phyloP scores from a whole-genome alignment of 2,113 vertebrate species.

The Tylochromis polylepis region DNA sequence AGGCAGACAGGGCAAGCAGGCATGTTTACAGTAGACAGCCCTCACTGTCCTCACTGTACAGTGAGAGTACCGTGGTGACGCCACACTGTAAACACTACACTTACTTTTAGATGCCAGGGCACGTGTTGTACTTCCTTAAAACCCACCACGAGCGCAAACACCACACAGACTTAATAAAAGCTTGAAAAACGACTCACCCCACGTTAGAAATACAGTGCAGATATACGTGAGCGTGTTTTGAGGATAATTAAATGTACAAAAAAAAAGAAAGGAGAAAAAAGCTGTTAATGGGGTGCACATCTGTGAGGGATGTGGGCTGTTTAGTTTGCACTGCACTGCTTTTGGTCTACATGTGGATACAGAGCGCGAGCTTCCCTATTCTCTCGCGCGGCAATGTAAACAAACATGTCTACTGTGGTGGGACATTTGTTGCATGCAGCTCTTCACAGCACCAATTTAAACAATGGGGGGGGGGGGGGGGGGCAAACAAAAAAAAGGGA shows the following conservation, averaged over 20 bases:
- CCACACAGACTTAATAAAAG: neutral
- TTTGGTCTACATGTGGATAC: slow-evolving; percentile 23
- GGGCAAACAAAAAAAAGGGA: too few relatives aligned
- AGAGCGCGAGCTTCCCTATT: slow-evolving; percentile 21
- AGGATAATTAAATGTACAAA: neutral
- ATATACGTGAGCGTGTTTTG: neutral
- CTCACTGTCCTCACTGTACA: neutral
- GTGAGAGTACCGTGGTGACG: neutral
- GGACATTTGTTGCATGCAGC: slow-evolving; percentile 57
- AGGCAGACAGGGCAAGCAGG: neutral
- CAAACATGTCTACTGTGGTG: slow-evolving; percentile 57
- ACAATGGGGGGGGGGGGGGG: neutral
- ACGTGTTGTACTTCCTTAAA: slow-evolving; percentile 48
- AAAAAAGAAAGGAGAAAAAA: neutral
- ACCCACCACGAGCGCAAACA: neutral
- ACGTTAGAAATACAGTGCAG: neutral
- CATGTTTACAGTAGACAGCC: neutral
- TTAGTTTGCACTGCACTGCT: neutral
- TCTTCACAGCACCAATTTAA: neutral
- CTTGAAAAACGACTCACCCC: neutral
- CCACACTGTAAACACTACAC: slow-evolving; percentile 55
- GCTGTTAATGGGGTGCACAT: neutral
- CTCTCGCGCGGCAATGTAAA: slow-evolving; percentile 56
- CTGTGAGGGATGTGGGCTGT: neutral
- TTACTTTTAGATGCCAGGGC: slow-evolving; percentile 27